Conservation (phyloP, 2,797 vertebrate genomes). For the Merluccius polli region DNA sequence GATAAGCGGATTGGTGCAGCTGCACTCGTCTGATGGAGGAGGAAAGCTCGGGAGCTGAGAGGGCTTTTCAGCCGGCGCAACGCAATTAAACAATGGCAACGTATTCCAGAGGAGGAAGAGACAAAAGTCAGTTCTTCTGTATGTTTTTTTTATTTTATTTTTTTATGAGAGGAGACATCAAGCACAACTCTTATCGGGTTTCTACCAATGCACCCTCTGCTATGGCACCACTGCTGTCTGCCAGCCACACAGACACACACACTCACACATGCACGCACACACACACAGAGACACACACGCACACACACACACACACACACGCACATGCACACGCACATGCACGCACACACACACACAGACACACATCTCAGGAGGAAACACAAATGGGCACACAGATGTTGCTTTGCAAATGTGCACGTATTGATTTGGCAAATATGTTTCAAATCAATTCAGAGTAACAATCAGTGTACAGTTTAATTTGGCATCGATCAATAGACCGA, state of each 20-base stretch:
- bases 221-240: slow-evolving; percentile 16
- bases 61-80: slow-evolving; percentile 56
- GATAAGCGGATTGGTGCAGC: slow-evolving; percentile 77
- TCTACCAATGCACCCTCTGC: slow-evolving; percentile 37
- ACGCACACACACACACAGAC: slow-evolving; percentile 35
- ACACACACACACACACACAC: not conserved
- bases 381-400: slow-evolving; percentile 45
- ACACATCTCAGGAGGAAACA: not conserved
- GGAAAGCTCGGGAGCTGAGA: slow-evolving; percentile 70
- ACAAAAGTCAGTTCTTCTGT: slow-evolving; percentile 54
- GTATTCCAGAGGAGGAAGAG: slow-evolving; percentile 47
- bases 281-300: slow-evolving; percentile 12
- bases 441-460: slow-evolving; percentile 56
- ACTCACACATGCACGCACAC: no score
- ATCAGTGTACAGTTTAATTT: slow-evolving; percentile 55
- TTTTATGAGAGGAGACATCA: slow-evolving; percentile 56
- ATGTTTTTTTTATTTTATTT: slow-evolving; percentile 48
- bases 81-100: slow-evolving; percentile 64
- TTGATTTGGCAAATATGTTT: slow-evolving; percentile 58
- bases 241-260: no score
- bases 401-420: slow-evolving; percentile 58
- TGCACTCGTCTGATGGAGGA: slow-evolving; percentile 75
- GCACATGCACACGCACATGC: not conserved
- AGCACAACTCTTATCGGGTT: slow-evolving; percentile 57
- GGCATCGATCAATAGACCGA: slow-evolving; percentile 34